A percentile compares a stretch with the other conserved stretches of the same genome.
Conservation (phyloP, 2,113 vertebrate species). For the human region GRCh38 chr2:68445001-68445500, state of each 20-base stretch:
- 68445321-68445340: too few species aligned
- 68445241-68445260: fast-evolving
- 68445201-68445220: fast-evolving
- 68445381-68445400: too few species aligned
- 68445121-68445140: fast-evolving
- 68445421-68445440: background rate
- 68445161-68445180: fast-evolving
- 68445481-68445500: background rate
- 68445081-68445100: fast-evolving
- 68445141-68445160: background rate
- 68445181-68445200: fast-evolving
- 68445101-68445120: background rate
- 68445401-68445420: fast-evolving
- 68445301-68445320: too few species aligned
- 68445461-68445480: background rate
- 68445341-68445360: background rate
- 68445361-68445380: background rate
- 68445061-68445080: fast-evolving
- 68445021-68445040: background rate
- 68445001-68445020: background rate
- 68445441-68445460: background rate
- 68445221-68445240: background rate
- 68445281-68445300: background rate
- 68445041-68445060: fast-evolving
- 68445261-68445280: too few species aligned